These are phyloP conservation scores for Helogale parvula DNA, from an alignment of 2,113 vertebrate species.

Conservation along the genomic window DNA sequence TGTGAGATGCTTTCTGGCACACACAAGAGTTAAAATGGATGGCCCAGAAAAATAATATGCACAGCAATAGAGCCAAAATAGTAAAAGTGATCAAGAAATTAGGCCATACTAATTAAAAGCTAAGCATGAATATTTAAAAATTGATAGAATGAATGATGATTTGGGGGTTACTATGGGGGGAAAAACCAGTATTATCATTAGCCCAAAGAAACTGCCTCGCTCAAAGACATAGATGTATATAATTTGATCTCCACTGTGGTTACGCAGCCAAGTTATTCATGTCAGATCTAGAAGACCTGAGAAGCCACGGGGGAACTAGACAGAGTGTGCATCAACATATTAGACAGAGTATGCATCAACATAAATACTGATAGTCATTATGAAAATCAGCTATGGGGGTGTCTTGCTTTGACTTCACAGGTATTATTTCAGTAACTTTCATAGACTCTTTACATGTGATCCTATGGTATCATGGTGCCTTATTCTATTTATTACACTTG, in stretches of 20 bases:
- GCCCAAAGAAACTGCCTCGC: not conserved
- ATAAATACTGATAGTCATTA: not conserved
- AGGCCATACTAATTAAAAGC: not conserved
- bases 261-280: not conserved
- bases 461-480: not conserved
- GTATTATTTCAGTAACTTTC: slow-evolving; percentile 24
- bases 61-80: not conserved
- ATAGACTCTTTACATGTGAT: not conserved
- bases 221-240: not conserved
- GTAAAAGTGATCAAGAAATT: not conserved
- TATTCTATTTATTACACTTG: not conserved
- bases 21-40: not conserved
- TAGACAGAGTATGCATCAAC: not conserved
- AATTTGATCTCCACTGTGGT: not conserved
- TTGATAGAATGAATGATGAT: not conserved
- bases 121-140: slow-evolving; percentile 16
- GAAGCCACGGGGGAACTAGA: not conserved
- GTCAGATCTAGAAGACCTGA: not conserved
- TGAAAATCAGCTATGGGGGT: not conserved
- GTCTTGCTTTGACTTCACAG: not conserved
- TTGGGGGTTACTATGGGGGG: not conserved
- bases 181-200: not conserved
- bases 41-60: not conserved
- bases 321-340: too few species aligned
- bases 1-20: not conserved